A percentile compares a stretch with the other conserved stretches of the same genome.
phyloP scores from a whole-genome alignment of 2,113 vertebrate genomes.

The Chunga burmeisteri region DNA sequence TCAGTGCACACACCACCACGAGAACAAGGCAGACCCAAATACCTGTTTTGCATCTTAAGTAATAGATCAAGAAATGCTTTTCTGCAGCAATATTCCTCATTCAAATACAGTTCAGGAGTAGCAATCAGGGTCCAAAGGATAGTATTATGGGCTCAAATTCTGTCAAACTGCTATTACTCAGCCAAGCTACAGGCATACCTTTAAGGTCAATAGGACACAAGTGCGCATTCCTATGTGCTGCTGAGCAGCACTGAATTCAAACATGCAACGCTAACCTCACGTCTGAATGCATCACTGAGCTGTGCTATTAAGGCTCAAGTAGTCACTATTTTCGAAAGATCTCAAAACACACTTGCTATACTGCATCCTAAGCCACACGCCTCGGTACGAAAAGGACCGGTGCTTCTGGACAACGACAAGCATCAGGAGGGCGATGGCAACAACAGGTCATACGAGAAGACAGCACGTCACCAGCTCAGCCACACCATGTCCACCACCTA shows the following conservation, averaged over 20 bases:
- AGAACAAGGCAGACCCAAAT: neutral
- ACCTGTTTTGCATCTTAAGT: neutral
- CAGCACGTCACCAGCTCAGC: neutral
- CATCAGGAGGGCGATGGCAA: neutral
- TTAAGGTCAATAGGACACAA: neutral
- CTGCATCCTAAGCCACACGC: neutral
- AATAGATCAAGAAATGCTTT: neutral
- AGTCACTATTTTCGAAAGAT: neutral
- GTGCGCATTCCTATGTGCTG: rapidly evolving
- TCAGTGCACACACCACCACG: neutral
- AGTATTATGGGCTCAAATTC: neutral
- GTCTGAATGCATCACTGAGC: neutral
- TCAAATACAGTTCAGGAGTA: neutral
- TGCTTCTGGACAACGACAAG: rapidly evolving
- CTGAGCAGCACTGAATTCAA: neutral
- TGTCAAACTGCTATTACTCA: neutral
- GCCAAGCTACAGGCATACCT: neutral
- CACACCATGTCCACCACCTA: too few relatives aligned
- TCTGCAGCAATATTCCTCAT: neutral
- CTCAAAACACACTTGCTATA: neutral
- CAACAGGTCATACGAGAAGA: neutral
- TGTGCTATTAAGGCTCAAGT: neutral
- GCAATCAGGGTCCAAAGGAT: neutral
- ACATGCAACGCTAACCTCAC: rapidly evolving
- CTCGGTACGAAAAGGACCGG: neutral